Evolutionary conservation across 2,888 invertebrate genomes (phyloP), one percentile per base, ranked within the genome.

Genomic region (Drosophila merina): DNA sequence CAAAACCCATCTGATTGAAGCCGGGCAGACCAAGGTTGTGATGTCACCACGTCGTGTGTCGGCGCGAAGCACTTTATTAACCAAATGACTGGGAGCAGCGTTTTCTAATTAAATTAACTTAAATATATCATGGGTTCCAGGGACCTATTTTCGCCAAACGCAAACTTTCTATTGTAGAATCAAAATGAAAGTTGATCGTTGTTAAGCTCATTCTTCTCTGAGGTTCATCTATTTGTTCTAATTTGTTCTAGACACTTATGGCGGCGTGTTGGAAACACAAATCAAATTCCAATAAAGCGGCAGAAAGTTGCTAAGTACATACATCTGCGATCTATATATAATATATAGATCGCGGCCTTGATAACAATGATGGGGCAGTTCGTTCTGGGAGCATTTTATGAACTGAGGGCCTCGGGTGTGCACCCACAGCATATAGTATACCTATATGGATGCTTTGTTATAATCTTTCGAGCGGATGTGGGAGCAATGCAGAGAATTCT

Each of bases 41-140:
- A 86, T 83, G 86, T 86, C 86, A 82, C 76, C 84, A 51, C 76
- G 71, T 68, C 78, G 78, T 76, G 78, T 57, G 72, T 62, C 73
- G 71, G 49, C 55, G 63, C 70, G 44, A 76, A 79, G 68, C 72
- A 76, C 57, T 78, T 74, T 58, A 74, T 79, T 77, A 77, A 64
- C 57, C 57, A 49, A 42, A 51, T 30, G 50, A 30, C 44, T 47
- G 57, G 67, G 31, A 52, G 60, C 60, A 58, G 56, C 51, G 50
- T 42, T 42, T 64, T 52, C 48, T 51, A 70, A 70, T 72, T 78
- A 76, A 82, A 83, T 82, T 76, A 57, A 82, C 79, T 77, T 63
- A 75, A 83, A 74, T 80, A 76, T 67, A 81, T 75, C 62, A 76
- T 74, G 66, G 67, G 50, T 42, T 25, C 52, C 38, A 52, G 36